These are phyloP conservation scores for Tillus elongatus DNA, from an alignment of 2,888 invertebrate genomes.

Conservation along the genomic window DNA sequence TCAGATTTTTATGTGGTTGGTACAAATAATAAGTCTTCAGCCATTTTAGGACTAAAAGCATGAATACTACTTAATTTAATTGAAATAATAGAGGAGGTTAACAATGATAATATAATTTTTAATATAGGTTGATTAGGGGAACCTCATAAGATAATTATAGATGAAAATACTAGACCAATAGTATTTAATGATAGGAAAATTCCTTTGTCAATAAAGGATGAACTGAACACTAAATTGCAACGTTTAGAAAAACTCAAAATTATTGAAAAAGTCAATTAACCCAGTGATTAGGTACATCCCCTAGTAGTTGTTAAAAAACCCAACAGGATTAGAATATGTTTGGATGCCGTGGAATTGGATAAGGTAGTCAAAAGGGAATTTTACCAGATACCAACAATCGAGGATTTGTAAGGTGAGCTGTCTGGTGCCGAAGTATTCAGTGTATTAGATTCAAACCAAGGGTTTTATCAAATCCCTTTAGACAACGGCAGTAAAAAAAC, in stretches of 20 bases:
- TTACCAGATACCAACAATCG: conserved; percentile 21
- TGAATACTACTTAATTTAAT: background rate
- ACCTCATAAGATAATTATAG: conserved; percentile 1
- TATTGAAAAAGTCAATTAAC: conserved; percentile 6
- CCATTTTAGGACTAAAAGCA: conserved; percentile 4
- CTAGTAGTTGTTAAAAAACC: conserved; percentile 19
- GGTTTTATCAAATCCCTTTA: conserved; percentile 22
- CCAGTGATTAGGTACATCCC: conserved; percentile 17
- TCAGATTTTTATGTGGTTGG: conserved; percentile 1
- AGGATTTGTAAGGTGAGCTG: conserved; percentile 26
- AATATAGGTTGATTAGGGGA: conserved; percentile 7
- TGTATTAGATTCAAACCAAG: conserved; percentile 23
- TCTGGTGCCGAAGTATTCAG: conserved; percentile 23
- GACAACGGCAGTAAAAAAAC: conserved; percentile 21
- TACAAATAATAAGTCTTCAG: background rate
- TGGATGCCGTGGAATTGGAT: conserved; percentile 29
- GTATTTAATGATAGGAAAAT: too few relatives aligned
- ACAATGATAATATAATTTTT: background rate
- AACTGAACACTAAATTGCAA: background rate
- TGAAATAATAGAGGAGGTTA: background rate
- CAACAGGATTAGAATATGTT: conserved; percentile 24
- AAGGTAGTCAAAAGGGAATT: conserved; percentile 21
- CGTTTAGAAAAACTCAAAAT: background rate
- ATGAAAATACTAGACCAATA: conserved; percentile 3
- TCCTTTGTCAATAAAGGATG: too few relatives aligned